Evolutionary conservation across 2,113 vertebrate species (phyloP).

Genomic region (Aspiorhynchus laticeps): DNA sequence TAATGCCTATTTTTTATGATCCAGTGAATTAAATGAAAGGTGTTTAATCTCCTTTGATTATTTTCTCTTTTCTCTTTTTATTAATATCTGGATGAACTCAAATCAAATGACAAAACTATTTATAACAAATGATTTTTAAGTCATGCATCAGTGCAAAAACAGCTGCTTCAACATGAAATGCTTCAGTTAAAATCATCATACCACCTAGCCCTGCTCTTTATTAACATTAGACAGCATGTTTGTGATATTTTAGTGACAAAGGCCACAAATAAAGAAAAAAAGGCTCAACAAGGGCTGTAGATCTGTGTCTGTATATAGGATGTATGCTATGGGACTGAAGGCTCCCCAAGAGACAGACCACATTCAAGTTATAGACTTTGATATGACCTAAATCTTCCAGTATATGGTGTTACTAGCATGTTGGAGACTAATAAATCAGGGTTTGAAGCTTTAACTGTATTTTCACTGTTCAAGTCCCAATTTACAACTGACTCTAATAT

Average conservation of each 20-base stretch:
- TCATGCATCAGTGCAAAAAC: not conserved
- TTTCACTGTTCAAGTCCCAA: not conserved
- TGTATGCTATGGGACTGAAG: not conserved
- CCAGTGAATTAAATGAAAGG: not conserved
- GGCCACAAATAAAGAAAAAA: not conserved
- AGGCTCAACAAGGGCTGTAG: not conserved
- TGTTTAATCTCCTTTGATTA: not conserved
- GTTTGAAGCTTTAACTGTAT: not conserved
- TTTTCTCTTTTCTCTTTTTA: not conserved
- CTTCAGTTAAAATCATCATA: too few relatives aligned
- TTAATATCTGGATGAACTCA: not conserved
- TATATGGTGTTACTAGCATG: not conserved
- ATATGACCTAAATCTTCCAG: not conserved
- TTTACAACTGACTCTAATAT: constrained; percentile 22
- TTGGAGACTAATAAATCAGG: not conserved
- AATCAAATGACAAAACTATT: not conserved
- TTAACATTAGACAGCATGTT: not conserved
- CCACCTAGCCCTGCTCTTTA: not conserved
- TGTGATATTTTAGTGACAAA: not conserved
- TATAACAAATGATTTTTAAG: not conserved
- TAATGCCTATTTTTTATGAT: not conserved
- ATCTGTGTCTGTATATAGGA: not conserved
- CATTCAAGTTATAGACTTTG: not conserved
- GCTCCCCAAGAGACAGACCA: not conserved
- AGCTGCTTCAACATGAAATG: not conserved